Conservation (phyloP, 2,888 invertebrate species). For the Nomada hirtipes region DNA sequence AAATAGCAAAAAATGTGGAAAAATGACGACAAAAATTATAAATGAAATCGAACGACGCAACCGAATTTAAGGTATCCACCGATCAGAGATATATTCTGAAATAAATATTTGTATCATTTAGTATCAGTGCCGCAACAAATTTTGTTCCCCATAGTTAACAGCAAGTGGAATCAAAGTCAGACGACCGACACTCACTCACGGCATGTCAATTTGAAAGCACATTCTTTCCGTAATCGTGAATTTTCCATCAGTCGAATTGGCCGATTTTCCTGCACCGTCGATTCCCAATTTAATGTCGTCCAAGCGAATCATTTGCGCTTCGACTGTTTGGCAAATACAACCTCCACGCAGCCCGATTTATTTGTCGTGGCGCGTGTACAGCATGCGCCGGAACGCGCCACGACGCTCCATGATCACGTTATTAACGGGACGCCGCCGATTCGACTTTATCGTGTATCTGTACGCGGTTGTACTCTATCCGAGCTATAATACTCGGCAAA, state of each 20-base stretch:
- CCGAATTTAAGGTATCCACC: too few relatives aligned
- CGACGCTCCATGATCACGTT: constrained; percentile 44
- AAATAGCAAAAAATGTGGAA: too few relatives aligned
- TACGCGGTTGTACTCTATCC: neutral
- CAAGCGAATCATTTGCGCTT: constrained; percentile 46
- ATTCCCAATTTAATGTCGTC: constrained; percentile 54
- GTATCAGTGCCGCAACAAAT: too few relatives aligned
- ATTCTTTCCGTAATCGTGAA: constrained; percentile 23
- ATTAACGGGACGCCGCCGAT: constrained; percentile 45
- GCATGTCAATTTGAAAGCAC: neutral
- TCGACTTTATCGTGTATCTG: constrained; percentile 31
- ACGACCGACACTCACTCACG: neutral
- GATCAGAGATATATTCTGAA: too few relatives aligned
- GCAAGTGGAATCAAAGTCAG: neutral
- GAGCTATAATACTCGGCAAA: constrained; percentile 36
- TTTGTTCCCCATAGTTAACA: too few relatives aligned
- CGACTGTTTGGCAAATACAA: constrained; percentile 34
- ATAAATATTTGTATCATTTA: too few relatives aligned
- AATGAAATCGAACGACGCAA: too few relatives aligned
- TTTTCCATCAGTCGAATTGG: constrained; percentile 9
- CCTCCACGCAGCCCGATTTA: constrained; percentile 39
- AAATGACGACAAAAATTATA: too few relatives aligned
- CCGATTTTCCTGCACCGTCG: constrained; percentile 31
- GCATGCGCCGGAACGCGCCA: constrained; percentile 3
- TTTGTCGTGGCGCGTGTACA: constrained; percentile 38